phyloP scores from a whole-genome alignment of 2,113 vertebrate species.

The Anoura caudifer region DNA sequence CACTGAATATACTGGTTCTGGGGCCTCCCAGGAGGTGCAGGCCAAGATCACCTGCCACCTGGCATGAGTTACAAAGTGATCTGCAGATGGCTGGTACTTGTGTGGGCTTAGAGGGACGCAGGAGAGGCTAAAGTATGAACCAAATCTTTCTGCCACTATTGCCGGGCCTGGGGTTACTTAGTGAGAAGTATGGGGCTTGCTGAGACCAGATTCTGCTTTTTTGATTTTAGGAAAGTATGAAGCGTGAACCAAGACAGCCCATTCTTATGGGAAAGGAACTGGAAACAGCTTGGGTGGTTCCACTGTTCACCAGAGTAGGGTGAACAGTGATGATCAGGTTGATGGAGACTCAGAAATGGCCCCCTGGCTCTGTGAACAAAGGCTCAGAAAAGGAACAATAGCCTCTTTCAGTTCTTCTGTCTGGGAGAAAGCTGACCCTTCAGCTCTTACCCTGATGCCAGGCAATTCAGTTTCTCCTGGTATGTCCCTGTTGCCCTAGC shows the following conservation, averaged over 20 bases:
- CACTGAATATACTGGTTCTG: neutral
- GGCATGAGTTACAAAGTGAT: neutral
- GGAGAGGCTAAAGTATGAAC: neutral
- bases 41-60: neutral
- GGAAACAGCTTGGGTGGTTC: neutral
- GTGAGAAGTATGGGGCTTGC: neutral
- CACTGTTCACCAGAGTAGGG: neutral
- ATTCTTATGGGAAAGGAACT: neutral
- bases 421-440: neutral
- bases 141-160: neutral
- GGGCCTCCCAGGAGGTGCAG: neutral
- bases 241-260: neutral
- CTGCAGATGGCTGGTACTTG: neutral
- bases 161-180: neutral
- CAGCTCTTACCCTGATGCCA: neutral
- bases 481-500: neutral
- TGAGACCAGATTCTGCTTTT: neutral
- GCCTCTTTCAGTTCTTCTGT: neutral
- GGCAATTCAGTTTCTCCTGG: neutral
- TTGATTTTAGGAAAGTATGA: neutral
- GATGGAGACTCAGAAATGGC: neutral
- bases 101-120: neutral
- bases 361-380: neutral
- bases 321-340: neutral
- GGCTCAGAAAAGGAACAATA: neutral